Evolutionary conservation across 2,113 vertebrate genomes (phyloP).

Genomic region (Pterocles gutturalis): DNA sequence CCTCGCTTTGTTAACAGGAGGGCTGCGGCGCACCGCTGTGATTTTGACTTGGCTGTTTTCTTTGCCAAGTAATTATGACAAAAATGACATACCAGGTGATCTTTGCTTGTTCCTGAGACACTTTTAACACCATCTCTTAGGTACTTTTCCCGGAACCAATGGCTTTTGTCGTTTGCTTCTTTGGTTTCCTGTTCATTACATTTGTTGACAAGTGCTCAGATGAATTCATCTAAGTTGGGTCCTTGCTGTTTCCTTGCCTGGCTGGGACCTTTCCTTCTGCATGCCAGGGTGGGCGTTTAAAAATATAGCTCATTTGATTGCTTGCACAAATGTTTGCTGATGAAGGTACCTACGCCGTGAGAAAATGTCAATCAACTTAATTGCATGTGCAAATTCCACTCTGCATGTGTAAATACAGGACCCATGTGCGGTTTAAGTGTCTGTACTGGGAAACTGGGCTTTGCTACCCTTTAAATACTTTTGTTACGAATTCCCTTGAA

Average conservation of each 20-base stretch:
- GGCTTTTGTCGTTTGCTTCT: neutral
- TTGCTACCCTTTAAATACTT: neutral
- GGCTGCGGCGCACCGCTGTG: slow-evolving; percentile 34
- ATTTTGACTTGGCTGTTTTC: slow-evolving; percentile 41
- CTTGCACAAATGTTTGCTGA: slow-evolving; percentile 62
- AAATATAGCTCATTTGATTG: slow-evolving; percentile 34
- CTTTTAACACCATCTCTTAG: neutral
- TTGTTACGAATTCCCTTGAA: neutral
- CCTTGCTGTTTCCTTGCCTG: neutral
- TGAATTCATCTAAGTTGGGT: neutral
- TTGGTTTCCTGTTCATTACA: slow-evolving; percentile 16
- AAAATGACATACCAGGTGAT: slow-evolving; percentile 56
- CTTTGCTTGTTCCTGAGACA: neutral
- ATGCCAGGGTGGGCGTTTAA: neutral
- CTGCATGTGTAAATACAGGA: slow-evolving; percentile 47
- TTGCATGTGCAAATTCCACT: slow-evolving; percentile 68
- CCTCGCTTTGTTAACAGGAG: slow-evolving; percentile 20
- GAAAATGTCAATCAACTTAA: slow-evolving; percentile 64
- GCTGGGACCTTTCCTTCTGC: neutral
- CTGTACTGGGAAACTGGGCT: neutral
- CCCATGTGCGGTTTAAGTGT: neutral
- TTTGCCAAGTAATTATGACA: slow-evolving; percentile 67
- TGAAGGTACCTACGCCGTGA: slow-evolving; percentile 20
- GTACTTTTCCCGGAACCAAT: neutral
- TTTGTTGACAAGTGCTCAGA: neutral